Conservation (phyloP, 2,888 invertebrate species). For the Ligdia adustata region DNA sequence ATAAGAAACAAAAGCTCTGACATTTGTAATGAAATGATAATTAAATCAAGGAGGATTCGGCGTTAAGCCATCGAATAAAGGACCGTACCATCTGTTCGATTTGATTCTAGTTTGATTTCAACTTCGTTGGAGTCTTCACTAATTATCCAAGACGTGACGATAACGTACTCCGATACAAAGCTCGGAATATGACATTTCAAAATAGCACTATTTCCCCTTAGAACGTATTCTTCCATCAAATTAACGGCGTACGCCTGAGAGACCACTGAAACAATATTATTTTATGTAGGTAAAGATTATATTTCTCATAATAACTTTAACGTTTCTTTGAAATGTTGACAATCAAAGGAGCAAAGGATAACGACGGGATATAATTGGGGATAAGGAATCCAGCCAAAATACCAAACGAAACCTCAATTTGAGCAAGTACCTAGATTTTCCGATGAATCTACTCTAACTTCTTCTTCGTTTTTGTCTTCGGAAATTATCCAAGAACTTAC, state of each 20-base stretch:
- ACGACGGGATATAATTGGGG: conserved; percentile 14
- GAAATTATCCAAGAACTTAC: conserved; percentile 94
- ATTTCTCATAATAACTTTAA: too few relatives aligned
- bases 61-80: conserved; percentile 19
- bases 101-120: conserved; percentile 74
- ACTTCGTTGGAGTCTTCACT: conserved; percentile 85
- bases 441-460: conserved; percentile 65
- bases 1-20: conserved; percentile 25
- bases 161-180: conserved; percentile 96
- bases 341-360: background rate
- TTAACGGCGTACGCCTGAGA: conserved; percentile 95
- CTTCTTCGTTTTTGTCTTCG: conserved; percentile 83
- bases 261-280: conserved; percentile 89
- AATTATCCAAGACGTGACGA: conserved; percentile 93
- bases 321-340: too few relatives aligned
- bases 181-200: conserved; percentile 97
- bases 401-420: conserved; percentile 13
- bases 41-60: conserved; percentile 1
- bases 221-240: conserved; percentile 96
- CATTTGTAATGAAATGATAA: conserved; percentile 14
- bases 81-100: conserved; percentile 66
- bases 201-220: conserved; percentile 95
- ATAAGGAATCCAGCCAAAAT: conserved; percentile 21
- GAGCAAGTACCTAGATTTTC: conserved; percentile 61
- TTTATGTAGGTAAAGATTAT: conserved; percentile 16